A percentile compares a stretch with the other conserved stretches of the same genome.
Evolutionary conservation across 2,113 vertebrate species (phyloP).

Genomic region (Pogonocichla stellata): DNA sequence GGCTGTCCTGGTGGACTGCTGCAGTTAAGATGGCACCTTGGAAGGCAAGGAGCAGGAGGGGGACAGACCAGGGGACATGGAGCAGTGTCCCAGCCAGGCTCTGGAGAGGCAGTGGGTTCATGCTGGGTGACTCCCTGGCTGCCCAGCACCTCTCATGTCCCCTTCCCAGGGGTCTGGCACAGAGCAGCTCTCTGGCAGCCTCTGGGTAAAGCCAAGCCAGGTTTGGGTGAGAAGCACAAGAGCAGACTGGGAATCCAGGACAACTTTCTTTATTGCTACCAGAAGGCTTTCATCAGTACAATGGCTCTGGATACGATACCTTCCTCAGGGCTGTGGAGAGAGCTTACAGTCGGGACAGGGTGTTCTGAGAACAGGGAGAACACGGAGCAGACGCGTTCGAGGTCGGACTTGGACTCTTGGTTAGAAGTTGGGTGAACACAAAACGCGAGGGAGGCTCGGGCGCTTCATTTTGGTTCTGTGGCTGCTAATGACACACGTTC

Average conservation of each 20-base stretch:
- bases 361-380: conserved; percentile 55
- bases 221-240: not conserved
- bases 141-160: accelerated
- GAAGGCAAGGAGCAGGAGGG: not conserved
- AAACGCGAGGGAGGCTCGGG: not conserved
- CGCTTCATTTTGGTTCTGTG: not conserved
- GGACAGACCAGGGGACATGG: not conserved
- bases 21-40: accelerated
- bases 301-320: conserved; percentile 70
- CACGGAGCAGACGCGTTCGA: not conserved
- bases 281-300: conserved; percentile 77
- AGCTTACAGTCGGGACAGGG: conserved; percentile 62
- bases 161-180: not conserved
- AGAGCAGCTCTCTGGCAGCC: not conserved
- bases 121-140: not conserved
- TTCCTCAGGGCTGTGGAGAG: conserved; percentile 76
- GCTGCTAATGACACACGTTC: not conserved
- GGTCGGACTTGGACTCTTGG: not conserved
- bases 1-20: accelerated
- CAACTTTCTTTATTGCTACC: conserved; percentile 85
- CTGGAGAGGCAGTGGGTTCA: accelerated
- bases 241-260: conserved; percentile 57
- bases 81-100: not conserved
- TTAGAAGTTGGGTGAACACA: conserved; percentile 58
- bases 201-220: accelerated